phyloP scores from a whole-genome alignment of 2,797 vertebrate genomes.

The Sardinella longiceps region DNA sequence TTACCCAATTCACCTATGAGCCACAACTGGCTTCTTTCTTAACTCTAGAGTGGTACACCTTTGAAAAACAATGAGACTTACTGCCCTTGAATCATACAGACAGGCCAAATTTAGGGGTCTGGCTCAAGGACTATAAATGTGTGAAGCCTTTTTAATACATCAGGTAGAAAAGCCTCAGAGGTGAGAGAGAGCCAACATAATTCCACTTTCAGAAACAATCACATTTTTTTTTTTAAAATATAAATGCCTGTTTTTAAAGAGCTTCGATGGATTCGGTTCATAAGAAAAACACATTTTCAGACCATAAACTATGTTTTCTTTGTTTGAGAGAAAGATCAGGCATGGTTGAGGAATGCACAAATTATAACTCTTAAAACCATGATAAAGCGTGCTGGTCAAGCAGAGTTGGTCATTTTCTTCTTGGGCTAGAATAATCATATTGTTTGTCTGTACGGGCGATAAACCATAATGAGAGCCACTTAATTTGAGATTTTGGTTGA shows the following conservation, averaged over 20 bases:
- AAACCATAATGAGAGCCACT: background rate
- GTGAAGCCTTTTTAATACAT: background rate
- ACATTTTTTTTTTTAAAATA: background rate
- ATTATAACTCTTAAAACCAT: background rate
- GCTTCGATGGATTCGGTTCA: background rate
- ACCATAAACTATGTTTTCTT: background rate
- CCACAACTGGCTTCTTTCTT: too few relatives aligned
- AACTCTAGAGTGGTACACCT: too few relatives aligned
- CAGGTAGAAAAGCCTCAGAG: background rate
- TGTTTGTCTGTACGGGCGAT: background rate
- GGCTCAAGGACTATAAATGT: background rate
- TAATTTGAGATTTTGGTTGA: background rate
- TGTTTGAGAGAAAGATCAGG: background rate
- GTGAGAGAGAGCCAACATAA: background rate
- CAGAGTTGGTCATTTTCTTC: background rate
- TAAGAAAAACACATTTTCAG: background rate
- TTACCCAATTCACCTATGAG: too few relatives aligned
- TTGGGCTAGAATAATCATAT: background rate
- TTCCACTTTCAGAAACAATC: background rate
- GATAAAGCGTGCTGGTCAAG: background rate
- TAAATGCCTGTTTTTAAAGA: background rate
- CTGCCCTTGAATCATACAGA: too few relatives aligned
- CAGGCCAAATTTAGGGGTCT: too few relatives aligned
- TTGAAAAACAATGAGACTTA: too few relatives aligned
- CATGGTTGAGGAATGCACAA: background rate